Percentiles rank a stretch among this genome's conserved stretches.
phyloP scores from a whole-genome alignment of 2,888 invertebrate genomes.

The Harpalus rufipes region DNA sequence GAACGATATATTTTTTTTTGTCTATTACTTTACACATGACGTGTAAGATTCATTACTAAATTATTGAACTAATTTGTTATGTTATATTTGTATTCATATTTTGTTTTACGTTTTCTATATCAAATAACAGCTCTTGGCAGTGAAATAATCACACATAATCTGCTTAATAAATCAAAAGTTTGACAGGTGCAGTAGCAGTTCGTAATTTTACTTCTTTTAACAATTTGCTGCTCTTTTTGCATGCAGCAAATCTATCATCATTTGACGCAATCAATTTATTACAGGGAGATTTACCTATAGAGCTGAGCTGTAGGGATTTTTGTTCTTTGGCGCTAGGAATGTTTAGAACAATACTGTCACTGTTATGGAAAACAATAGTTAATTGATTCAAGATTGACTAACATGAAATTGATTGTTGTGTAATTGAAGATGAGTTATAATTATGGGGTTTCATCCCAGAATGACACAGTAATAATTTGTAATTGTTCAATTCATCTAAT shows the following conservation, averaged over 20 bases:
- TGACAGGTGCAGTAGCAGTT: conserved; percentile 43
- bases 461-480: conserved; percentile 36
- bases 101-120: conserved; percentile 33
- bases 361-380: conserved; percentile 31
- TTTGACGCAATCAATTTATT: conserved; percentile 24
- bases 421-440: conserved; percentile 36
- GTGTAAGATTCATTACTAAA: not conserved
- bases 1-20: too few relatives aligned
- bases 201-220: conserved; percentile 33
- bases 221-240: conserved; percentile 23
- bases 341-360: conserved; percentile 48
- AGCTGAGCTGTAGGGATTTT: conserved; percentile 7
- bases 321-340: not conserved
- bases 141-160: conserved; percentile 50
- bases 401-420: conserved; percentile 48
- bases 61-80: not conserved
- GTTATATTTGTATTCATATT: conserved; percentile 15
- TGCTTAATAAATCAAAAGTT: conserved; percentile 31
- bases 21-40: too few relatives aligned
- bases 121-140: conserved; percentile 20
- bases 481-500: not conserved
- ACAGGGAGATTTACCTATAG: conserved; percentile 2
- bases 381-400: conserved; percentile 43
- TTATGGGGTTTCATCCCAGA: conserved; percentile 15
- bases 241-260: conserved; percentile 33